Percentiles rank a stretch among this genome's conserved stretches.
phyloP scores from a whole-genome alignment of 2,888 invertebrate genomes.

The Octonoba sinensis region DNA sequence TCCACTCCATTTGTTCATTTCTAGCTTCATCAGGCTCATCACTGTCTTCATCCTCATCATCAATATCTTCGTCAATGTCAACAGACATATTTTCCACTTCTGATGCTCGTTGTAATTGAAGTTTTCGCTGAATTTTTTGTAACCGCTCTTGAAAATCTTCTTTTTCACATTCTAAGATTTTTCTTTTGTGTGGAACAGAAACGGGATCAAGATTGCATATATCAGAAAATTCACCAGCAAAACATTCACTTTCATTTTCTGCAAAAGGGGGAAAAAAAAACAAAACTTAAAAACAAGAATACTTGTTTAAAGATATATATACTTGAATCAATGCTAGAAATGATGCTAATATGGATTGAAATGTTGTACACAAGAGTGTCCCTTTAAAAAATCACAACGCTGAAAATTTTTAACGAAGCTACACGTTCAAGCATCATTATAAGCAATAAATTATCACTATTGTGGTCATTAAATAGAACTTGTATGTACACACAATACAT shows the following conservation, averaged over 20 bases:
- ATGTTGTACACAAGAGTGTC: too few species aligned
- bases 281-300: not conserved
- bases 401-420: too few species aligned
- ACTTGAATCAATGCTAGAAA: too few species aligned
- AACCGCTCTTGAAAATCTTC: constrained; percentile 52
- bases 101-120: constrained; percentile 27
- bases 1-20: constrained; percentile 53
- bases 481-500: too few species aligned
- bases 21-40: constrained; percentile 35
- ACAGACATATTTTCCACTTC: constrained; percentile 37
- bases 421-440: too few species aligned
- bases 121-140: constrained; percentile 42
- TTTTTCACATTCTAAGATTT: constrained; percentile 45
- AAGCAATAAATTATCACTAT: too few species aligned
- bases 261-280: constrained; percentile 8
- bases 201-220: constrained; percentile 22
- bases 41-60: constrained; percentile 36
- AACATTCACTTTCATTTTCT: constrained; percentile 6
- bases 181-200: constrained; percentile 47
- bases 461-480: too few species aligned
- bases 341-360: too few species aligned
- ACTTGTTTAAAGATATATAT: too few species aligned
- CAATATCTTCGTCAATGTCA: constrained; percentile 16
- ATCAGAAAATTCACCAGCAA: constrained; percentile 20
- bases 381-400: too few species aligned